Evolutionary conservation across 2,888 invertebrate species (phyloP).

Genomic region (Cyaniris semiargus): DNA sequence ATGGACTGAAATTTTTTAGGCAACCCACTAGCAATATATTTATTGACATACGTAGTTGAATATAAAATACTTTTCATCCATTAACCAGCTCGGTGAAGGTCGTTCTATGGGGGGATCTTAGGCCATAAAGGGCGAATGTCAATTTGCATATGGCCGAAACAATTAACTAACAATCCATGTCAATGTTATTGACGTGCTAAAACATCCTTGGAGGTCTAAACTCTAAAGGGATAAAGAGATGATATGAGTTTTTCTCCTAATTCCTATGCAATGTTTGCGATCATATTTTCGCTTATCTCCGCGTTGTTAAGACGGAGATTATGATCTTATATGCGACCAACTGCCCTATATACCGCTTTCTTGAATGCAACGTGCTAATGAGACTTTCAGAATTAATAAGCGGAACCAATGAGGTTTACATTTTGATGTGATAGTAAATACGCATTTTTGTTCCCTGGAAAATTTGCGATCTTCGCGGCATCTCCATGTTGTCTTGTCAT

Average conservation of each 20-base stretch:
- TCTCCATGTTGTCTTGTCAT: too few relatives aligned
- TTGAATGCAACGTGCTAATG: not conserved
- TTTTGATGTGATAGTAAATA: not conserved
- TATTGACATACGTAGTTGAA: too few relatives aligned
- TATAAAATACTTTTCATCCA: too few relatives aligned
- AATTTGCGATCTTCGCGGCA: too few relatives aligned
- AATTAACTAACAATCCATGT: too few relatives aligned
- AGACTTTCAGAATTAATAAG: not conserved
- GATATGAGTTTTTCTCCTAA: not conserved
- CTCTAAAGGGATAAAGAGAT: not conserved
- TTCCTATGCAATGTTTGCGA: not conserved
- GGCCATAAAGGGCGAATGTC: too few relatives aligned
- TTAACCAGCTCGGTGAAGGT: too few relatives aligned
- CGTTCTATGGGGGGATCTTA: too few relatives aligned
- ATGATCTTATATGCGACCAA: not conserved
- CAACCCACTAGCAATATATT: too few relatives aligned
- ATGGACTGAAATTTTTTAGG: too few relatives aligned
- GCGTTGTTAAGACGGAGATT: conserved; percentile 18
- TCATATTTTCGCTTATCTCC: conserved; percentile 7
- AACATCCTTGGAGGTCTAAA: not conserved
- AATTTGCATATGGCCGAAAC: too few relatives aligned
- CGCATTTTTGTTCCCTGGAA: too few relatives aligned
- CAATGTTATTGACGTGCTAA: not conserved
- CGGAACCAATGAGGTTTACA: not conserved
- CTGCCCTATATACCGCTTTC: conserved; percentile 13